A percentile compares a stretch with the other conserved stretches of the same genome.
Evolutionary conservation across 2,113 vertebrate species (phyloP).

Genomic region (Fregata magnificens): DNA sequence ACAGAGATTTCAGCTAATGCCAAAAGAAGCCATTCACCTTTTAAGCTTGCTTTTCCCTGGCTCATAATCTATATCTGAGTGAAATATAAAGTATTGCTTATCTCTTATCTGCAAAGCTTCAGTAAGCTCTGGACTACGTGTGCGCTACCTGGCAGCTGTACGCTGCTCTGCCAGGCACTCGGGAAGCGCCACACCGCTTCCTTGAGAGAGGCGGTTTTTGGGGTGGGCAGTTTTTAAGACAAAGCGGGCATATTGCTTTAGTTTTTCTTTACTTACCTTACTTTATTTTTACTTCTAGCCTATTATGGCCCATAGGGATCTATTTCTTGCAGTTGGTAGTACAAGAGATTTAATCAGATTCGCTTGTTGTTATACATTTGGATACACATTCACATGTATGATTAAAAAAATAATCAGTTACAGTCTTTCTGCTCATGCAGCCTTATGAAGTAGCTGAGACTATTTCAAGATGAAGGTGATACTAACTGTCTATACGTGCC

Average conservation of each 20-base stretch:
- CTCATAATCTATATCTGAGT: constrained; percentile 35
- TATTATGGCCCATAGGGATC: neutral
- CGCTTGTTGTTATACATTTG: neutral
- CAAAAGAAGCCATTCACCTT: constrained; percentile 36
- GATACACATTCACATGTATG: neutral
- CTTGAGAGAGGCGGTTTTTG: rapidly evolving
- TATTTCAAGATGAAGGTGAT: neutral
- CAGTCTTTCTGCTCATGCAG: neutral
- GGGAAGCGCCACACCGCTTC: rapidly evolving
- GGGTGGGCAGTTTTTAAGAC: neutral
- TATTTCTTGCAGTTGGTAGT: neutral
- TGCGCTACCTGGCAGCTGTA: neutral
- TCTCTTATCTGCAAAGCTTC: constrained; percentile 37
- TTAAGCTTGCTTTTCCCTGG: constrained; percentile 54
- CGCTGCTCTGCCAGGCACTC: rapidly evolving
- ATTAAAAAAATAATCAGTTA: neutral
- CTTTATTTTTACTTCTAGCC: neutral
- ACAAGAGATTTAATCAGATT: neutral
- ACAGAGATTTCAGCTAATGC: constrained; percentile 48
- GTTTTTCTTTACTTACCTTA: neutral
- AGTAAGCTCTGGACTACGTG: neutral
- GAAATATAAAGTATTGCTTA: constrained; percentile 25
- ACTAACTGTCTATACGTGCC: neutral
- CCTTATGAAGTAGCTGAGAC: neutral
- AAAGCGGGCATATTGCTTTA: neutral